phyloP scores from a whole-genome alignment of 2,113 vertebrate species.

The Larimichthys crocea region DNA sequence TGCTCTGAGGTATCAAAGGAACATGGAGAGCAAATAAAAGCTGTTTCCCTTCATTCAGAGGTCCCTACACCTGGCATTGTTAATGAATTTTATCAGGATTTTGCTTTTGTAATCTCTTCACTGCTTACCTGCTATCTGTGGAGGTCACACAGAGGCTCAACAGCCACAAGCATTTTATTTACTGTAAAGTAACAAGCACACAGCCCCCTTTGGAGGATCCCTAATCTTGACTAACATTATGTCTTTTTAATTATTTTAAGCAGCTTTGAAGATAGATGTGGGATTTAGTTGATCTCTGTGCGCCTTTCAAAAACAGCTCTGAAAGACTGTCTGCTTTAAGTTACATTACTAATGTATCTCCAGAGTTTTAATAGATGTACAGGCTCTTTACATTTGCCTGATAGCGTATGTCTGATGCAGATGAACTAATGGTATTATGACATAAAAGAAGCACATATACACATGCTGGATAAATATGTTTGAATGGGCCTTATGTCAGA shows the following conservation, averaged over 20 bases:
- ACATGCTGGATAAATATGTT: too few relatives aligned
- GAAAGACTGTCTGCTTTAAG: neutral
- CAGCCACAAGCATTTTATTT: conserved; percentile 50
- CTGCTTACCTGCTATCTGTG: neutral
- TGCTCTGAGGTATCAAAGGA: neutral
- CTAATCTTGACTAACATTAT: conserved; percentile 54
- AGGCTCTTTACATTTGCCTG: neutral
- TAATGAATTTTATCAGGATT: neutral
- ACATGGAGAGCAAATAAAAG: neutral
- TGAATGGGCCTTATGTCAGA: too few relatives aligned
- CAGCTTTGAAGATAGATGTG: conserved; percentile 55
- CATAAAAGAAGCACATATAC: too few relatives aligned
- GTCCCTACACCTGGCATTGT: neutral
- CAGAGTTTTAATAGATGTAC: neutral
- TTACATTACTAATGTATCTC: neutral
- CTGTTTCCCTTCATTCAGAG: neutral
- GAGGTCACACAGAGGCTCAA: neutral
- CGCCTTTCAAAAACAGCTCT: neutral
- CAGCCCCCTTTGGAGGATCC: conserved; percentile 31
- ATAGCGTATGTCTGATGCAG: too few relatives aligned
- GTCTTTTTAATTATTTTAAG: conserved; percentile 72
- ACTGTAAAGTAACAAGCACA: conserved; percentile 45
- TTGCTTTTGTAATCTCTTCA: neutral
- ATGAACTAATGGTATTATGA: too few relatives aligned
- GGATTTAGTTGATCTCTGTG: conserved; percentile 40